Evolutionary conservation across 2,113 vertebrate species (phyloP), one percentile per base, ranked within the genome.

Genomic region (Zapus hudsonius): DNA sequence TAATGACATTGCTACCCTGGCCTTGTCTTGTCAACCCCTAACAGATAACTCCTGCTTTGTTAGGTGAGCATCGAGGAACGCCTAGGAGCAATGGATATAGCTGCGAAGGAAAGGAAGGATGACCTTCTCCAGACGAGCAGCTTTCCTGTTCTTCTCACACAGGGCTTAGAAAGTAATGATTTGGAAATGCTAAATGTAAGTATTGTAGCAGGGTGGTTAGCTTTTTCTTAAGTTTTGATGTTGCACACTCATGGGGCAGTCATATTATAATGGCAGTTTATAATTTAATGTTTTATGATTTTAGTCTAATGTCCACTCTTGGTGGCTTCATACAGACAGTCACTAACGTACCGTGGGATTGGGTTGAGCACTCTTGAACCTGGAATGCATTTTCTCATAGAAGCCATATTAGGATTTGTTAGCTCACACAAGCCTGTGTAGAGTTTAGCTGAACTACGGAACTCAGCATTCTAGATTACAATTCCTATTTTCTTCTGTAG

Each of bases 141-240:
- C 94, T 99, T 98, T 38, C 98, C 99, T 0, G 98, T 99, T 74
- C 98, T 99, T 89, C 97, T 99, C 64, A 98, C 99, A 22, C 99
- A 99, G 91, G 99, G 99, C 33, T 98, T 99, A 97, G 99, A 99
- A 98, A 99, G 99, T 97, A 99, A 98, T 0, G 99, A 99, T 22
- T 12, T 97, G 17, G 97, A 96, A 92, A 99, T 99, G 96, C 96
- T 99, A 94, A 99, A 99, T 91, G 99, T 99, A 98, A 98, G 99
- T 97, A 85, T 86, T 96, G 27, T 0, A 47, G 38, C 27, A 76
- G 23, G 17, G 47, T 82, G 38, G 10, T 63, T 85, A 87, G 69
- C 79, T 93, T 95, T 91, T 84, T 42, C 89, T 93, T 31, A 90
- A 38, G 36, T 64, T 29, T 70, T 82, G 63, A 40, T 8, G 29